phyloP scores from a whole-genome alignment of 2,113 vertebrate species.

The Mustelus asterias region DNA sequence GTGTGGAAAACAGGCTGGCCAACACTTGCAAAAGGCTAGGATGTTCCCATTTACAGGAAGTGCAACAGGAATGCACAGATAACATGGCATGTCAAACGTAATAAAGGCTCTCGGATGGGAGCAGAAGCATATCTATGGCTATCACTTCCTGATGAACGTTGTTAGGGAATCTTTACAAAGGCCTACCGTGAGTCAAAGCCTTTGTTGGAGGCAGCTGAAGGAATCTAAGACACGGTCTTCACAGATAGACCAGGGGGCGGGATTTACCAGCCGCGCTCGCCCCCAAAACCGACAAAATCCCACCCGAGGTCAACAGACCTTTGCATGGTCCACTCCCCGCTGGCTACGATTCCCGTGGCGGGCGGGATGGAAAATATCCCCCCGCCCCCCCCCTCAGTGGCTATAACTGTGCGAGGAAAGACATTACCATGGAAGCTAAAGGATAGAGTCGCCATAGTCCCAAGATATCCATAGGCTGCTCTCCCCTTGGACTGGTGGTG shows the following conservation, averaged over 20 bases:
- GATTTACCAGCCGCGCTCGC: too few species aligned
- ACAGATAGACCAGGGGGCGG: neutral
- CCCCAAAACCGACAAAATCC: too few species aligned
- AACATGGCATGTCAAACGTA: neutral
- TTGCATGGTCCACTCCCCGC: too few species aligned
- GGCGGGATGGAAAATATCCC: too few species aligned
- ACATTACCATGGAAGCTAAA: neutral
- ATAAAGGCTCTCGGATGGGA: too few species aligned
- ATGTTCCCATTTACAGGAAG: neutral
- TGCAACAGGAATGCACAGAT: neutral
- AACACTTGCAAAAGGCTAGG: too few species aligned
- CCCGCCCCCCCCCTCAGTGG: too few species aligned
- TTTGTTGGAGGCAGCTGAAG: neutral
- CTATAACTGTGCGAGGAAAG: neutral
- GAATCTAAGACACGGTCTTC: neutral
- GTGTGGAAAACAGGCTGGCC: neutral
- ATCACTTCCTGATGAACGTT: neutral
- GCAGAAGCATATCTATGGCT: neutral
- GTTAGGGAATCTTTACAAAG: neutral
- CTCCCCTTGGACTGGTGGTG: too few species aligned
- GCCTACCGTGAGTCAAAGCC: neutral
- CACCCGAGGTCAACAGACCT: too few species aligned
- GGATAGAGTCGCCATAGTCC: neutral
- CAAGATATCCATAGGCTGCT: too few species aligned
- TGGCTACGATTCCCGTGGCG: too few species aligned